Conservation (phyloP, 2,113 vertebrate genomes). For the Arenaria interpres region DNA sequence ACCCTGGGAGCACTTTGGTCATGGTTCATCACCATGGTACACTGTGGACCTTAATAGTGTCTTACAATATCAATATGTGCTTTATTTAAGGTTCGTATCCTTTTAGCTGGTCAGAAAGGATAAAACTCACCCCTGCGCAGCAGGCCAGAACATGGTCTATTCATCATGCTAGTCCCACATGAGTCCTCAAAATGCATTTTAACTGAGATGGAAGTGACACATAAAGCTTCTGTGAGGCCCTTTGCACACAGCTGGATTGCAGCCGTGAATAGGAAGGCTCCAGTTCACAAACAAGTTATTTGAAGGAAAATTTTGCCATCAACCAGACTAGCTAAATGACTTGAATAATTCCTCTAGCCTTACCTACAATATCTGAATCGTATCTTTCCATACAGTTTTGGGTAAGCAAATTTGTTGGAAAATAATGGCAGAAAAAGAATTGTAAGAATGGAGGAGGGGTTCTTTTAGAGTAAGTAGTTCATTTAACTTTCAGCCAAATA, state of each 20-base stretch:
- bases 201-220: not conserved
- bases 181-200: conserved; percentile 17
- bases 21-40: conserved; percentile 46
- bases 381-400: not conserved
- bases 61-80: conserved; percentile 59
- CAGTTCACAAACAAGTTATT: not conserved
- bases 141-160: conserved; percentile 1
- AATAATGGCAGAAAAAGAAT: not conserved
- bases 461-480: not conserved
- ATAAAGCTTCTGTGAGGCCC: not conserved
- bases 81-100: conserved; percentile 6
- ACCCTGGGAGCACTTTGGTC: not conserved
- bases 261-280: not conserved
- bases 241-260: not conserved
- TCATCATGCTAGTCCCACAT: conserved; percentile 29
- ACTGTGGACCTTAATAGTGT: conserved; percentile 15
- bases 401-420: not conserved
- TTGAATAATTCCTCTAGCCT: not conserved
- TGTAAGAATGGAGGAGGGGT: not conserved
- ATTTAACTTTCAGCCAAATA: not conserved
- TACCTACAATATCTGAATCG: not conserved
- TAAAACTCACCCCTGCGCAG: not conserved
- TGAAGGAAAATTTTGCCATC: not conserved
- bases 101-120: not conserved
- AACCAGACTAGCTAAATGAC: not conserved